A percentile compares a stretch with the other conserved stretches of the same genome.
Evolutionary conservation across 2,797 vertebrate genomes (phyloP).

Genomic region (Knipowitschia caucasica): DNA sequence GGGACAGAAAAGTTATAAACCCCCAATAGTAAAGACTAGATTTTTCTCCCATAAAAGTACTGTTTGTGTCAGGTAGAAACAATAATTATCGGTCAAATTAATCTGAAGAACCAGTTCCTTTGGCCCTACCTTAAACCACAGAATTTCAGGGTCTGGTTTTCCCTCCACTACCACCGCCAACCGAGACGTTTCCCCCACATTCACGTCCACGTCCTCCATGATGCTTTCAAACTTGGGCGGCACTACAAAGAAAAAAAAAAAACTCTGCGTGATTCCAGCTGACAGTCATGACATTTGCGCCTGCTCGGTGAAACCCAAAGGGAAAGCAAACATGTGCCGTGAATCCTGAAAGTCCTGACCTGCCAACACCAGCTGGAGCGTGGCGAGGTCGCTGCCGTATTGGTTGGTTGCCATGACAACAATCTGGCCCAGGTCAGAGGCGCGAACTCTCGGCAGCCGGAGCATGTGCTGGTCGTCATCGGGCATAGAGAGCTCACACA

Average conservation of each 20-base stretch:
- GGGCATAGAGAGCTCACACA: constrained; percentile 84
- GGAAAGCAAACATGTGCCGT: constrained; percentile 14
- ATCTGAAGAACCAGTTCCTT: background rate
- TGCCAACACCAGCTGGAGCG: constrained; percentile 79
- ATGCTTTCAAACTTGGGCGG: constrained; percentile 91
- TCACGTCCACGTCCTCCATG: constrained; percentile 93
- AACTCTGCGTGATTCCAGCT: background rate
- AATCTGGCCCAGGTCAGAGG: constrained; percentile 77
- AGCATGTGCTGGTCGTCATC: constrained; percentile 90
- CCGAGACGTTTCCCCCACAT: constrained; percentile 80
- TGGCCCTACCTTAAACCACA: constrained; percentile 89
- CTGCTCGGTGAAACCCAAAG: background rate
- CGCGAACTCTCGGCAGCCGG: constrained; percentile 74
- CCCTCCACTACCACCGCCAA: constrained; percentile 90
- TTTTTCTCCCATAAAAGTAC: too few species aligned
- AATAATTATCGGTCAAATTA: background rate
- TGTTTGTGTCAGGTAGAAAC: too few species aligned
- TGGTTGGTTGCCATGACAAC: constrained; percentile 86
- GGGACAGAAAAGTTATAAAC: background rate
- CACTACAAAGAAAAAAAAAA: constrained; percentile 65
- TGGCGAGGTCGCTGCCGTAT: constrained; percentile 86
- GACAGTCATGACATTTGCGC: background rate
- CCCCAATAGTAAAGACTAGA: too few species aligned
- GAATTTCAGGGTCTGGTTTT: constrained; percentile 88
- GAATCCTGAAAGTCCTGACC: constrained; percentile 69